phyloP scores from a whole-genome alignment of 2,888 invertebrate genomes.

The Tribolium freemani region DNA sequence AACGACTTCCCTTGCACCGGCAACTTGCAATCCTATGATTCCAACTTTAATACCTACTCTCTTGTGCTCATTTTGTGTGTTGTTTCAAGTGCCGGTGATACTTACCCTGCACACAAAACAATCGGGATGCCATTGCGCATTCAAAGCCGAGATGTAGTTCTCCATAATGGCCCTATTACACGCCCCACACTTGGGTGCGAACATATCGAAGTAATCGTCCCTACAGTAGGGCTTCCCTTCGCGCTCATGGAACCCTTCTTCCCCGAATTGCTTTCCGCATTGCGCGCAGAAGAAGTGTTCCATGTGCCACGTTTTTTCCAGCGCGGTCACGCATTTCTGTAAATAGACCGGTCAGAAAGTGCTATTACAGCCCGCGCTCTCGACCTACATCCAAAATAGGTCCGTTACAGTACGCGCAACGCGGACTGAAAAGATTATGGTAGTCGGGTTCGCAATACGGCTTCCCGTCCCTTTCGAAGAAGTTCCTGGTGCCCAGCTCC shows the following conservation, averaged over 20 bases:
- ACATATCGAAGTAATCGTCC: constrained; percentile 96
- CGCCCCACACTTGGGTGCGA: constrained; percentile 97
- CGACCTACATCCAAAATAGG: constrained; percentile 93
- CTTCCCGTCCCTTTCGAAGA: constrained; percentile 96
- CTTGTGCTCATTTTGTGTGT: background rate
- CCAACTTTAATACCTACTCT: constrained; percentile 14
- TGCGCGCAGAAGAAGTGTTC: constrained; percentile 99
- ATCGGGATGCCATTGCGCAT: constrained; percentile 98
- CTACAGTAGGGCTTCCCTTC: constrained; percentile 97
- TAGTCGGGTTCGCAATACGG: constrained; percentile 99
- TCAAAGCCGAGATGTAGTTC: constrained; percentile 97
- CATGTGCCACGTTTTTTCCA: constrained; percentile 98
- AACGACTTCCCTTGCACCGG: constrained; percentile 95
- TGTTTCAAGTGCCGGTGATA: constrained; percentile 48
- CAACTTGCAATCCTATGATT: constrained; percentile 89
- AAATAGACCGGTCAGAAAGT: constrained; percentile 59
- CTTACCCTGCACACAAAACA: constrained; percentile 99
- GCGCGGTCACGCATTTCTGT: constrained; percentile 98
- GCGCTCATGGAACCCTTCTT: constrained; percentile 97
- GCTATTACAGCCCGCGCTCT: constrained; percentile 65
- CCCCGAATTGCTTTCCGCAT: constrained; percentile 97
- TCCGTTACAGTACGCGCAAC: constrained; percentile 98
- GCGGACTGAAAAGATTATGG: constrained; percentile 97
- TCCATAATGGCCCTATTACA: constrained; percentile 97
- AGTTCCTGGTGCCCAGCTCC: constrained; percentile 96